Evolutionary conservation across 2,888 invertebrate species (phyloP).

Genomic region (Chloroclystis v-ata): DNA sequence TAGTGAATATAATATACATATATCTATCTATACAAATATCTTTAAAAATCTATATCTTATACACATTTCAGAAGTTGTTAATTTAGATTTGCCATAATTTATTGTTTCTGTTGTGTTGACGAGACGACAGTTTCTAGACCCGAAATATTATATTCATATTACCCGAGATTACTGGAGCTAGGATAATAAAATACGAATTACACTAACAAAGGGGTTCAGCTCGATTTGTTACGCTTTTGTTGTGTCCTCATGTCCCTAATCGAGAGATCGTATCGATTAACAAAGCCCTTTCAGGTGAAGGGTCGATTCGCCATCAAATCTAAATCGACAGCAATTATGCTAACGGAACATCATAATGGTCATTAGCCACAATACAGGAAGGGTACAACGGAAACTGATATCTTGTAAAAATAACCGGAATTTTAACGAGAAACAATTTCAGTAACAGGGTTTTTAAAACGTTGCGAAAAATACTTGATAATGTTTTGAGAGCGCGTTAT

Average conservation of each 20-base stretch:
- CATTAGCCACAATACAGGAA: constrained; percentile 27
- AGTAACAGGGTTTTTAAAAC: constrained; percentile 10
- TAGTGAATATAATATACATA: too few species aligned
- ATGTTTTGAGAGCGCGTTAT: constrained; percentile 4
- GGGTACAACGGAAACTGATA: constrained; percentile 27
- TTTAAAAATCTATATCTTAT: too few species aligned
- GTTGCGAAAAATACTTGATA: constrained; percentile 4
- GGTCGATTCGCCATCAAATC: constrained; percentile 31
- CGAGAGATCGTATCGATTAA: constrained; percentile 28
- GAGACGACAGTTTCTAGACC: too few species aligned
- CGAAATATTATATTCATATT: too few species aligned
- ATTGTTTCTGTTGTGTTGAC: too few species aligned
- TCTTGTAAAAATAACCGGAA: constrained; percentile 16
- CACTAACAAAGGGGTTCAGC: neutral
- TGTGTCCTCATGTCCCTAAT: constrained; percentile 13
- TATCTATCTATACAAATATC: too few species aligned
- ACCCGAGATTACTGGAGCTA: too few species aligned
- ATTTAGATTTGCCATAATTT: too few species aligned
- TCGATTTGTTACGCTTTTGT: constrained; percentile 3
- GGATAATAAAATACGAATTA: neutral
- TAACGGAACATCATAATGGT: constrained; percentile 29
- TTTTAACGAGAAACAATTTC: constrained; percentile 18
- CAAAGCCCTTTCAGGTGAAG: constrained; percentile 25
- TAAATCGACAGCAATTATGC: constrained; percentile 32
- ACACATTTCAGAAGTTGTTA: too few species aligned